Evolutionary conservation across 2,888 invertebrate species (phyloP).

Genomic region (Scelioninae gen. 1): DNA sequence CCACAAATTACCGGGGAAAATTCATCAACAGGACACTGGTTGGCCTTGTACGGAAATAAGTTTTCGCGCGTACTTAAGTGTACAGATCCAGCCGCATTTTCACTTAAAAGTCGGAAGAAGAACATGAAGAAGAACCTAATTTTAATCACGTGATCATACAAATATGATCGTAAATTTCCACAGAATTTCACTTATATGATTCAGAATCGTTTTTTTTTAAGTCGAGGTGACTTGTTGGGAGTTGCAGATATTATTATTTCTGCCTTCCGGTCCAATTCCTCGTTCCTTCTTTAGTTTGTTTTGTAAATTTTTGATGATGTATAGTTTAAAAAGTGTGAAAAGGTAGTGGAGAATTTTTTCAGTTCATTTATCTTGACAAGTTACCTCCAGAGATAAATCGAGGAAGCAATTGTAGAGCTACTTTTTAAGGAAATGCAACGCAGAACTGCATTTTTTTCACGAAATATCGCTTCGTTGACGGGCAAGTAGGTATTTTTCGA

Average conservation of each 20-base stretch:
- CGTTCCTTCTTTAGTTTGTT: too few species aligned
- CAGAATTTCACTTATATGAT: too few species aligned
- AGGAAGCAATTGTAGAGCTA: slow-evolving; percentile 12
- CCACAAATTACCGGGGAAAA: slow-evolving; percentile 43
- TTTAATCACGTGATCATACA: neutral
- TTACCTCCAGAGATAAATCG: too few species aligned
- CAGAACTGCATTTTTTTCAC: slow-evolving; percentile 51
- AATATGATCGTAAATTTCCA: neutral
- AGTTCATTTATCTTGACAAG: too few species aligned
- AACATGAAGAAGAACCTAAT: neutral
- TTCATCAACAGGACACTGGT: slow-evolving; percentile 64
- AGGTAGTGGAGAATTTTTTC: too few species aligned
- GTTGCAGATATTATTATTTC: too few species aligned
- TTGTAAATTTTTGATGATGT: too few species aligned
- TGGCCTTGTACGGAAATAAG: slow-evolving; percentile 58
- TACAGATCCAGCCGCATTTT: slow-evolving; percentile 40
- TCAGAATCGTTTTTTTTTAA: too few species aligned
- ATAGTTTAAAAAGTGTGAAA: too few species aligned
- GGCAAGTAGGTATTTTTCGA: slow-evolving; percentile 47
- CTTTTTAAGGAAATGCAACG: slow-evolving; percentile 31
- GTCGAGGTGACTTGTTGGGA: too few species aligned
- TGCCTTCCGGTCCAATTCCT: too few species aligned
- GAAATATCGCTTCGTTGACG: slow-evolving; percentile 40
- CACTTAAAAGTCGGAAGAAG: slow-evolving; percentile 11
- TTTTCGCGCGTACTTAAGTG: slow-evolving; percentile 49